phyloP scores from a whole-genome alignment of 2,797 vertebrate genomes.

The Schizopygopsis pylzovi region DNA sequence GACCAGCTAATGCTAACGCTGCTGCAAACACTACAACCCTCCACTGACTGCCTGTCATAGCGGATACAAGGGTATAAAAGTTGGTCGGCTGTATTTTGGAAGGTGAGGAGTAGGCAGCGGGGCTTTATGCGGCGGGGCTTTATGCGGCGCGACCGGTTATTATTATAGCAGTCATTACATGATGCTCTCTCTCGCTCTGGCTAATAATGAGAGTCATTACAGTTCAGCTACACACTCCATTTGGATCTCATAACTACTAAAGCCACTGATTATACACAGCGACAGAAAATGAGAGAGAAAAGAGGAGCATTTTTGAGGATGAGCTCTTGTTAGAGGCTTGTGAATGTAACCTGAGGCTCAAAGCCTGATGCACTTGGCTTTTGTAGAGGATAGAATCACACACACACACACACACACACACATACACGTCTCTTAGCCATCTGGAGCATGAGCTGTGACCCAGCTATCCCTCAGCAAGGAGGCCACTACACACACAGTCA shows the following conservation, averaged over 20 bases:
- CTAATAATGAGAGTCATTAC: conserved; percentile 59
- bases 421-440: conserved; percentile 51
- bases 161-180: conserved; percentile 50
- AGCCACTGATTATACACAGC: conserved; percentile 33
- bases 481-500: conserved; percentile 33
- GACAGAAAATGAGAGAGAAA: conserved; percentile 33
- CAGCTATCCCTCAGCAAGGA: conserved; percentile 47
- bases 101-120: neutral
- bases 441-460: conserved; percentile 60
- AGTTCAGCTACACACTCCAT: conserved; percentile 57
- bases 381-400: conserved; percentile 44
- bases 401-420: conserved; percentile 28
- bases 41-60: conserved; percentile 35
- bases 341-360: conserved; percentile 60
- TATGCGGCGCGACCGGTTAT: conserved; percentile 44
- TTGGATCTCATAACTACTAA: conserved; percentile 42
- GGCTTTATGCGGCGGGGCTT: conserved; percentile 40
- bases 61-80: conserved; percentile 2
- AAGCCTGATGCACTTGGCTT: conserved; percentile 57
- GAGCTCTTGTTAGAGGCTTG: conserved; percentile 51
- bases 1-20: neutral
- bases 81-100: neutral
- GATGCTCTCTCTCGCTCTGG: conserved; percentile 36
- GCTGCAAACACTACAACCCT: conserved; percentile 26
- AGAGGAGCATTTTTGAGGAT: conserved; percentile 41